Percentiles rank a stretch among this genome's conserved stretches.
phyloP scores from a whole-genome alignment of 2,888 invertebrate species.

The Horisme vitalbata region DNA sequence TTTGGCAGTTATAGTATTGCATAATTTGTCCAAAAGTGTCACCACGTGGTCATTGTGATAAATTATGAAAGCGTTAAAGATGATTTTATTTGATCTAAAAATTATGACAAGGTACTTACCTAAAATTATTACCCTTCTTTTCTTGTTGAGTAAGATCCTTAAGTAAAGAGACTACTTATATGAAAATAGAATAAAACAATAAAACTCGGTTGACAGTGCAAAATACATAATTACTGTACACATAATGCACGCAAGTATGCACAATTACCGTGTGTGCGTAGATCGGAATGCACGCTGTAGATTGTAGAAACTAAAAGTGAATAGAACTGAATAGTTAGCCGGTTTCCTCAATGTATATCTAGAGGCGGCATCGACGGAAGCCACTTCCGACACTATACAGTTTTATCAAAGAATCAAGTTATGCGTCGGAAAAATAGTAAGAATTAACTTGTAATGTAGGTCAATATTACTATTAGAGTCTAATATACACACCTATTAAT shows the following conservation, averaged over 20 bases:
- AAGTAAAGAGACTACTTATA: too few relatives aligned
- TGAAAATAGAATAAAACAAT: too few relatives aligned
- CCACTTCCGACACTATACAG: conserved; percentile 25
- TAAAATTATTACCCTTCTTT: too few relatives aligned
- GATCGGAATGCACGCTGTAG: conserved; percentile 3
- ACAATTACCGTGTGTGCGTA: neutral
- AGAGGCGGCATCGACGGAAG: conserved; percentile 27
- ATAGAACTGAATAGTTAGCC: conserved; percentile 12
- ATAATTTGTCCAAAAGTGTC: too few relatives aligned
- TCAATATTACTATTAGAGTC: conserved; percentile 6
- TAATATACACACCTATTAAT: conserved; percentile 2
- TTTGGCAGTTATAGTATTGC: too few relatives aligned
- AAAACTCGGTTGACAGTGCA: too few relatives aligned
- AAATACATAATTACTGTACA: too few relatives aligned
- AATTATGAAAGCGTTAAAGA: too few relatives aligned
- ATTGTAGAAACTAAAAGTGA: conserved; percentile 2
- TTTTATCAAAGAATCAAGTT: conserved; percentile 8
- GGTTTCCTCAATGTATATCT: conserved; percentile 18
- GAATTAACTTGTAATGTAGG: conserved; percentile 11
- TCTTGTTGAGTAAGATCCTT: too few relatives aligned
- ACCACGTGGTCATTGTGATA: too few relatives aligned
- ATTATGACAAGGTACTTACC: too few relatives aligned
- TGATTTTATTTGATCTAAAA: too few relatives aligned
- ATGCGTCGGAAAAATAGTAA: conserved; percentile 14
- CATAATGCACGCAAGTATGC: neutral